Percentiles rank a stretch among this genome's conserved stretches.
Conservation (phyloP, 1,140 invertebrate genomes). For the Sinonovacula constricta region DNA sequence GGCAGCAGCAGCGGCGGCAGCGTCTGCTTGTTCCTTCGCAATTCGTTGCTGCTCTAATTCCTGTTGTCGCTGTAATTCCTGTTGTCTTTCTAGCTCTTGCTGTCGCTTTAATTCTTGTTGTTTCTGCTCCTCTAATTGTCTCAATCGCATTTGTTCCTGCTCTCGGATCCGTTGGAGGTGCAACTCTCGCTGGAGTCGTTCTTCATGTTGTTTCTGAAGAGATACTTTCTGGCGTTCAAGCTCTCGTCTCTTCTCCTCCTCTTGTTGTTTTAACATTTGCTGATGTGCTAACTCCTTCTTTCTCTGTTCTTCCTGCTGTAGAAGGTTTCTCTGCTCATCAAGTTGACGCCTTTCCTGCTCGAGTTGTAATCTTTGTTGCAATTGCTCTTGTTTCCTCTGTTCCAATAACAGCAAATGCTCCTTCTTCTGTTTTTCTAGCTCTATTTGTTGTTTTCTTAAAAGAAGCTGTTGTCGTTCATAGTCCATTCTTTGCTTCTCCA, state of each 20-base stretch:
- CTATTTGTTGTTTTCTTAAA: constrained; percentile 33
- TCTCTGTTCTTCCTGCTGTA: constrained; percentile 26
- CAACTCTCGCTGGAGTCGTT: not conserved
- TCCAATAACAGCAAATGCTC: not conserved
- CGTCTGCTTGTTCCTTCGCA: constrained; percentile 15
- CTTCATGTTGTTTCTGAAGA: not conserved
- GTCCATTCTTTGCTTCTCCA: constrained; percentile 30
- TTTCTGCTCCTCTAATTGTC: not conserved
- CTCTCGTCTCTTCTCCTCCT: not conserved
- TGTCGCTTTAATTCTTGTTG: not conserved
- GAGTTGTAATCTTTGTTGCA: not conserved
- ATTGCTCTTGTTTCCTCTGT: constrained; percentile 15
- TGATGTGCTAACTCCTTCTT: not conserved
- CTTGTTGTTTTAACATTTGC: constrained; percentile 7
- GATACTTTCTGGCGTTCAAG: constrained; percentile 18
- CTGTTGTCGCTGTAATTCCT: not conserved
- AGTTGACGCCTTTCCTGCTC: constrained; percentile 17
- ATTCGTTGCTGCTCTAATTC: constrained; percentile 3
- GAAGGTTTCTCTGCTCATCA: constrained; percentile 7
- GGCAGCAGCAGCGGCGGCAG: constrained; percentile 2
- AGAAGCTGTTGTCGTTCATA: constrained; percentile 33
- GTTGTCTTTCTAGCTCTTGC: not conserved
- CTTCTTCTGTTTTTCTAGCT: constrained; percentile 9
- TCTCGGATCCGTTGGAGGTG: constrained; percentile 13
- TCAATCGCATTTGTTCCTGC: constrained; percentile 13